Conservation (phyloP, 2,113 vertebrate species). For the Larimichthys crocea region DNA sequence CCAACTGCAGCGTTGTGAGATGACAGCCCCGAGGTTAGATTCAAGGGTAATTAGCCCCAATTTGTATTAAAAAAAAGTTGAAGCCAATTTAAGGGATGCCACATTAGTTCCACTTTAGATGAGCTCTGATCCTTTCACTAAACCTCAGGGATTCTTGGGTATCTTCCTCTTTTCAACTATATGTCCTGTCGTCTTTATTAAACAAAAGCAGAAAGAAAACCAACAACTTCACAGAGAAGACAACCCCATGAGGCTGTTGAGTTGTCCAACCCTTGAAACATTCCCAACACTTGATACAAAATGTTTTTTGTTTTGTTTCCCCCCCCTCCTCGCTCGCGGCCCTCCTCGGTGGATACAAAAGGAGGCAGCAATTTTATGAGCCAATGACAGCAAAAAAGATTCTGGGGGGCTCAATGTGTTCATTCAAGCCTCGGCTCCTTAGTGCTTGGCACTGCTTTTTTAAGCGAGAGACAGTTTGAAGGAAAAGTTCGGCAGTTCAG, state of each 20-base stretch:
- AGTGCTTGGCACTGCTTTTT: constrained; percentile 73
- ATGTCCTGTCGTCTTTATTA: constrained; percentile 52
- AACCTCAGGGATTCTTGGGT: constrained; percentile 69
- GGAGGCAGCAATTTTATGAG: constrained; percentile 81
- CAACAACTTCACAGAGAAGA: constrained; percentile 70
- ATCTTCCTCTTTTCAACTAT: constrained; percentile 64
- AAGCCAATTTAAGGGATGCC: constrained; percentile 74
- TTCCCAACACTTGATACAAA: constrained; percentile 75
- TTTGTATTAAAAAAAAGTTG: constrained; percentile 80
- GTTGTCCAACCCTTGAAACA: constrained; percentile 71
- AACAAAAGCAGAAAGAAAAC: constrained; percentile 65
- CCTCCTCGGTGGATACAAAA: constrained; percentile 72
- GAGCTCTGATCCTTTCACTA: constrained; percentile 77
- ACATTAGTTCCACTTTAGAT: constrained; percentile 83
- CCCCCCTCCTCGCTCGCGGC: constrained; percentile 42
- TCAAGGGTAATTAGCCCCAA: constrained; percentile 83
- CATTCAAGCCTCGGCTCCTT: constrained; percentile 75
- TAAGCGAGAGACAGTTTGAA: constrained; percentile 60
- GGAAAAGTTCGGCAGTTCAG: constrained; percentile 42
- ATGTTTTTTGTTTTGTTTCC: constrained; percentile 76
- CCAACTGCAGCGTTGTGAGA: constrained; percentile 50
- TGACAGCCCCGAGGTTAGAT: constrained; percentile 64
- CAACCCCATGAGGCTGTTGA: constrained; percentile 53
- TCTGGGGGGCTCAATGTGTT: constrained; percentile 77
- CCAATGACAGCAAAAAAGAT: constrained; percentile 83